phyloP scores from a whole-genome alignment of 2,888 invertebrate genomes.

The Hoplodrina ambigua region DNA sequence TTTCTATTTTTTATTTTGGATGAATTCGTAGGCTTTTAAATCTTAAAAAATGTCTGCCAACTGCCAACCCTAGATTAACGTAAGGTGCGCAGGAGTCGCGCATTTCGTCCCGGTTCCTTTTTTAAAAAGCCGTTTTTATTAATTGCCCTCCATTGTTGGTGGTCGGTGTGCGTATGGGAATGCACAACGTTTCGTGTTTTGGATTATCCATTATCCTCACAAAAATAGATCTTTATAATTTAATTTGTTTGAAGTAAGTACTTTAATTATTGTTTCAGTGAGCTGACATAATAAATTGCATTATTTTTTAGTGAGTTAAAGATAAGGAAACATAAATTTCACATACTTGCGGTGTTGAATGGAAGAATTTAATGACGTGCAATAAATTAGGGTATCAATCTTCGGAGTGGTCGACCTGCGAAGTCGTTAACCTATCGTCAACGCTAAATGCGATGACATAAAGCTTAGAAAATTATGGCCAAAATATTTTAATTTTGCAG shows the following conservation, averaged over 20 bases:
- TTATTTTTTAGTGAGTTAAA: slow-evolving; percentile 25
- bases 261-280: slow-evolving; percentile 45
- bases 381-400: slow-evolving; percentile 58
- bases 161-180: slow-evolving; percentile 73
- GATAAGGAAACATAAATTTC: slow-evolving; percentile 48
- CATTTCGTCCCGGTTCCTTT: slow-evolving; percentile 70
- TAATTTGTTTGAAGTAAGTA: slow-evolving; percentile 29
- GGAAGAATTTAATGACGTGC: slow-evolving; percentile 49
- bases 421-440: slow-evolving; percentile 57
- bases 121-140: slow-evolving; percentile 74
- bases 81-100: slow-evolving; percentile 75
- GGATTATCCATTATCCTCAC: slow-evolving; percentile 65
- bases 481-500: slow-evolving; percentile 54
- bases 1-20: too few species aligned
- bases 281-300: slow-evolving; percentile 40
- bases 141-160: slow-evolving; percentile 83
- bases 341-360: slow-evolving; percentile 53
- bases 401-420: slow-evolving; percentile 41
- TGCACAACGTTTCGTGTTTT: slow-evolving; percentile 63
- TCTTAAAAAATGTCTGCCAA: slow-evolving; percentile 61
- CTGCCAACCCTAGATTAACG: slow-evolving; percentile 69
- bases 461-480: slow-evolving; percentile 54
- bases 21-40: neutral
- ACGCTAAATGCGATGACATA: slow-evolving; percentile 55
- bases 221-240: slow-evolving; percentile 55